A percentile compares a stretch with the other conserved stretches of the same genome.
Evolutionary conservation across 2,888 invertebrate species (phyloP).

Genomic region (Hypselothyrea guttata): DNA sequence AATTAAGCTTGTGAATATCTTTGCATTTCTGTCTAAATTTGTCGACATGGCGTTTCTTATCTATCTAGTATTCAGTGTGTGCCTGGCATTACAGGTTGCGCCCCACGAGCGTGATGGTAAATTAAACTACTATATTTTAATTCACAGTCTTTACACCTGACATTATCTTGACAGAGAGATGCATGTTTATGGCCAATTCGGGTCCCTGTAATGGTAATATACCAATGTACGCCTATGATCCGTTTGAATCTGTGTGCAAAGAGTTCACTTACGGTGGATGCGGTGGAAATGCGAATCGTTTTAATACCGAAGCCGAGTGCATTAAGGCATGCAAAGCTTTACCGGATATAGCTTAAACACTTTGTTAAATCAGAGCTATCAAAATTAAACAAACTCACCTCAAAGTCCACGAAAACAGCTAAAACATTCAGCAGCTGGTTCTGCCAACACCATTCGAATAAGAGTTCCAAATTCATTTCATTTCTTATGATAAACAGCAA

Average conservation of each 20-base stretch:
- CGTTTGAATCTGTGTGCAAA: conserved; percentile 15
- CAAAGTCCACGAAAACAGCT: conserved; percentile 54
- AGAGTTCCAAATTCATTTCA: neutral
- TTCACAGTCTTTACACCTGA: too few species aligned
- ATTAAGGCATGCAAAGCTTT: conserved; percentile 11
- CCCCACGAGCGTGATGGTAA: conserved; percentile 4
- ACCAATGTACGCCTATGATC: conserved; percentile 31
- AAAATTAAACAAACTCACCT: conserved; percentile 34
- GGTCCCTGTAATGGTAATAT: conserved; percentile 29
- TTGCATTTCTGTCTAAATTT: neutral
- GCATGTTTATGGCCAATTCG: conserved; percentile 18
- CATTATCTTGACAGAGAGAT: conserved; percentile 24
- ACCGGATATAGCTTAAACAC: too few species aligned
- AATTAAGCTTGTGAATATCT: neutral
- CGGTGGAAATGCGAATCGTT: conserved; percentile 55
- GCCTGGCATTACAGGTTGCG: neutral
- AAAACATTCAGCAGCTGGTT: conserved; percentile 61
- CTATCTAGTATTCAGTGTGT: too few species aligned
- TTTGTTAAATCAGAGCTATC: too few species aligned
- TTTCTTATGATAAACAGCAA: conserved; percentile 24
- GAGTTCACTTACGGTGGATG: conserved; percentile 41
- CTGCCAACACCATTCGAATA: conserved; percentile 59
- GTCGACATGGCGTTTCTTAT: conserved; percentile 2
- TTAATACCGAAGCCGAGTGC: conserved; percentile 19
- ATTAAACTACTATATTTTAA: neutral